These are phyloP conservation scores for Chinchilla lanigera DNA, from an alignment of 2,113 vertebrate genomes.

Conservation along the genomic window DNA sequence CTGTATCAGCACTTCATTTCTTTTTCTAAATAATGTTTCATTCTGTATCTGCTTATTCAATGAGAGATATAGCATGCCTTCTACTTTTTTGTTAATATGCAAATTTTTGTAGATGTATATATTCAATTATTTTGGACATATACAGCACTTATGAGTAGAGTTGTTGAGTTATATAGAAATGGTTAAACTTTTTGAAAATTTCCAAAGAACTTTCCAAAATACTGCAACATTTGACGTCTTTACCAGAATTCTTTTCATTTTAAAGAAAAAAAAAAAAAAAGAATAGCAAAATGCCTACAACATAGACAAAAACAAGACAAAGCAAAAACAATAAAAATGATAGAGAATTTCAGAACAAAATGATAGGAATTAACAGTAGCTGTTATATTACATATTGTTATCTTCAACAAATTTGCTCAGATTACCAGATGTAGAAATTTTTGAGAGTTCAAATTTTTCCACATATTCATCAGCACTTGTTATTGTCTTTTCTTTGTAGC, in stretches of 20 bases:
- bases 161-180: neutral
- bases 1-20: neutral
- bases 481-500: neutral
- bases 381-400: too few relatives aligned
- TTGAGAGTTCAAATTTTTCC: neutral
- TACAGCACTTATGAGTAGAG: neutral
- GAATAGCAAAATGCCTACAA: too few relatives aligned
- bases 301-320: too few relatives aligned
- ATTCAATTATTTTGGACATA: neutral
- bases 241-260: neutral
- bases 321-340: too few relatives aligned
- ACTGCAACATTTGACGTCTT: neutral
- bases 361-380: too few relatives aligned
- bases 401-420: too few relatives aligned
- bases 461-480: neutral
- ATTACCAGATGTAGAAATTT: too few relatives aligned
- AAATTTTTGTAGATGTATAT: neutral
- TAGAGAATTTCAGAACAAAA: too few relatives aligned
- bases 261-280: too few relatives aligned
- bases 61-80: neutral
- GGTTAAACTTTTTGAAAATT: neutral
- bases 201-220: neutral
- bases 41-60: neutral
- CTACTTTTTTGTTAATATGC: neutral
- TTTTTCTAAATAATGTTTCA: neutral